Conservation (phyloP, 2,888 invertebrate genomes). For the Melieria omissa region DNA sequence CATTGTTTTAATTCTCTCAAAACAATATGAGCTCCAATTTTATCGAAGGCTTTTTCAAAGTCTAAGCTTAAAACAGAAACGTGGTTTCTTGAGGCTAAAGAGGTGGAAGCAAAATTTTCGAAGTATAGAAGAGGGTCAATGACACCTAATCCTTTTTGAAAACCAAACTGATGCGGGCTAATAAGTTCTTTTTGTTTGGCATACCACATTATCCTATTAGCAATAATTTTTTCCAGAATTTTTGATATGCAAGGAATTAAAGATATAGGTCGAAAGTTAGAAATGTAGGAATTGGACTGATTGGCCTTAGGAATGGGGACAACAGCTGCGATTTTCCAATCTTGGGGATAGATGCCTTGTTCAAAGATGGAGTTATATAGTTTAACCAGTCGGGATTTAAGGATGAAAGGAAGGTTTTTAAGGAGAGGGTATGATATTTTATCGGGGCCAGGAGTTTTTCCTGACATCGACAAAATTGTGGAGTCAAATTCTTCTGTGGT, state of each 20-base stretch:
- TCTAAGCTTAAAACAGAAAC: slow-evolving; percentile 12
- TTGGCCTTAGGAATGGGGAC: slow-evolving; percentile 8
- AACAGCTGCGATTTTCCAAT: slow-evolving; percentile 6
- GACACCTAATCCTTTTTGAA: slow-evolving; percentile 8
- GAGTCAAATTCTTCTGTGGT: slow-evolving; percentile 7
- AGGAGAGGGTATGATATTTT: background rate
- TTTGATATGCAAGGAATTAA: slow-evolving; percentile 19
- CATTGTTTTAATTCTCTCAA: slow-evolving; percentile 12
- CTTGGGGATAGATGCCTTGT: slow-evolving; percentile 2
- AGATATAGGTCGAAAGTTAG: slow-evolving; percentile 5
- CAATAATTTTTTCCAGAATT: slow-evolving; percentile 15
- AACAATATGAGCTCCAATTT: slow-evolving; percentile 6
- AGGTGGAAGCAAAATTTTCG: slow-evolving; percentile 14
- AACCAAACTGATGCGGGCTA: slow-evolving; percentile 11
- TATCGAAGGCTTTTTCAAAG: slow-evolving; percentile 19
- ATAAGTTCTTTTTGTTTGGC: slow-evolving; percentile 9
- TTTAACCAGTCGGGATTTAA: background rate
- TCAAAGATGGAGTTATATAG: slow-evolving; percentile 4
- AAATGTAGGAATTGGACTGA: background rate
- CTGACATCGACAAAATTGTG: background rate
- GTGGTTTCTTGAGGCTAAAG: slow-evolving; percentile 12
- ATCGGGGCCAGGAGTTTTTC: background rate
- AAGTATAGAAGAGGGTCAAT: slow-evolving; percentile 17
- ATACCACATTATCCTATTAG: slow-evolving; percentile 8
- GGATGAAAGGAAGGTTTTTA: slow-evolving; percentile 11